Evolutionary conservation across 2,797 vertebrate species (phyloP).

Genomic region (Pyrocephalus nanus): DNA sequence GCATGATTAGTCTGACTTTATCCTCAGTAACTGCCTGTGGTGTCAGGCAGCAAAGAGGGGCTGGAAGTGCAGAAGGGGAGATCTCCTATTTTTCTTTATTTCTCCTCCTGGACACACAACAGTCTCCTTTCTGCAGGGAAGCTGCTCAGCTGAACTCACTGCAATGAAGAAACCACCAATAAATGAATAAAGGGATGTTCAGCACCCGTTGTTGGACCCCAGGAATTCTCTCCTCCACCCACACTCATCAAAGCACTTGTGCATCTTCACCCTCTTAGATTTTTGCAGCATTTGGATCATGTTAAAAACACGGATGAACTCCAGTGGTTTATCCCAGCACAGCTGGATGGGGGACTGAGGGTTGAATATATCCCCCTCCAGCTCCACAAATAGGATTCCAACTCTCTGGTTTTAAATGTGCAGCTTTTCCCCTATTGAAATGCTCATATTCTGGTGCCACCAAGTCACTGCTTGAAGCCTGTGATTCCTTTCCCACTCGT

Average conservation of each 20-base stretch:
- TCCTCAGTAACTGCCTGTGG: constrained; percentile 29
- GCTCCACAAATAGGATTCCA: background rate
- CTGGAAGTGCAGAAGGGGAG: background rate
- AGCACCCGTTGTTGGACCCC: background rate
- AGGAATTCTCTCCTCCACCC: background rate
- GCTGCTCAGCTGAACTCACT: background rate
- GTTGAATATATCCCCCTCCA: background rate
- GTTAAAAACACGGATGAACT: background rate
- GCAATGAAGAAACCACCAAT: constrained; percentile 28
- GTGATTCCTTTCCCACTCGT: fast-evolving
- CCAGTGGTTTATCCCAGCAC: background rate
- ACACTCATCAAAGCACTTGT: background rate
- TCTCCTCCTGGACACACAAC: background rate
- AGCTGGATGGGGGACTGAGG: background rate
- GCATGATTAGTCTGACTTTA: constrained; percentile 60
- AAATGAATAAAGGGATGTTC: background rate
- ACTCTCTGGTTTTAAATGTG: background rate
- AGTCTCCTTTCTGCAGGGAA: constrained; percentile 13
- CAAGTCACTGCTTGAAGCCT: background rate
- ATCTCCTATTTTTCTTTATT: constrained; percentile 37
- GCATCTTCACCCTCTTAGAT: background rate
- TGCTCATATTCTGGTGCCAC: background rate
- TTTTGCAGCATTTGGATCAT: background rate
- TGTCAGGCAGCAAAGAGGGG: constrained; percentile 23
- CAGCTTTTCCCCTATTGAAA: background rate